Percentiles rank a stretch among this genome's conserved stretches.
These are phyloP conservation scores for Eurystomus gularis DNA, from an alignment of 2,113 vertebrate genomes.

Conservation along the genomic window DNA sequence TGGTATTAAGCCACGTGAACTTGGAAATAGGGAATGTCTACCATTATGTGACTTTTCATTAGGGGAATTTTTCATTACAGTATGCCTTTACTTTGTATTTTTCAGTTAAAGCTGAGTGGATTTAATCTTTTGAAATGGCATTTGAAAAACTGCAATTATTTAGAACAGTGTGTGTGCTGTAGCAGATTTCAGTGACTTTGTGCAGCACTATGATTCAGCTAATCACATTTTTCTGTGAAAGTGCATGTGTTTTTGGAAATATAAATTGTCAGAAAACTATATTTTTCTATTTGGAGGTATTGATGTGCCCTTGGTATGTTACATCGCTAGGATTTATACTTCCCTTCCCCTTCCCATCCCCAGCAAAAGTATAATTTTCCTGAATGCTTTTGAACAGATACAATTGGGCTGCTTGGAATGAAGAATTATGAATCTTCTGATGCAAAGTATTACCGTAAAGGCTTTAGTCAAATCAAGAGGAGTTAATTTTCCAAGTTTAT, in stretches of 20 bases:
- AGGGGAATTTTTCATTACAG: neutral
- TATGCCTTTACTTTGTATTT: neutral
- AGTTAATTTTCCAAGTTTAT: neutral
- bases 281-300: neutral
- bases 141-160: neutral
- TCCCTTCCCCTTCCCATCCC: neutral
- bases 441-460: neutral
- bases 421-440: neutral
- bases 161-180: neutral
- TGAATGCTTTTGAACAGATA: neutral
- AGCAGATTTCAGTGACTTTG: neutral
- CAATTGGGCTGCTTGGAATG: neutral
- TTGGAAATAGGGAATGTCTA: neutral
- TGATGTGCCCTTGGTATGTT: accelerated
- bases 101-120: neutral
- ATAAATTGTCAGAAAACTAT: neutral
- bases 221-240: neutral
- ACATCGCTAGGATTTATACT: neutral
- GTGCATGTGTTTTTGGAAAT: neutral
- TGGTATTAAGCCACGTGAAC: accelerated
- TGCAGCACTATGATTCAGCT: neutral
- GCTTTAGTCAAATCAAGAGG: neutral
- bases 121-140: neutral
- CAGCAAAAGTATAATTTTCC: neutral
- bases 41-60: neutral